phyloP scores from a whole-genome alignment of 2,797 vertebrate genomes.

The Sebastes hubbsi region DNA sequence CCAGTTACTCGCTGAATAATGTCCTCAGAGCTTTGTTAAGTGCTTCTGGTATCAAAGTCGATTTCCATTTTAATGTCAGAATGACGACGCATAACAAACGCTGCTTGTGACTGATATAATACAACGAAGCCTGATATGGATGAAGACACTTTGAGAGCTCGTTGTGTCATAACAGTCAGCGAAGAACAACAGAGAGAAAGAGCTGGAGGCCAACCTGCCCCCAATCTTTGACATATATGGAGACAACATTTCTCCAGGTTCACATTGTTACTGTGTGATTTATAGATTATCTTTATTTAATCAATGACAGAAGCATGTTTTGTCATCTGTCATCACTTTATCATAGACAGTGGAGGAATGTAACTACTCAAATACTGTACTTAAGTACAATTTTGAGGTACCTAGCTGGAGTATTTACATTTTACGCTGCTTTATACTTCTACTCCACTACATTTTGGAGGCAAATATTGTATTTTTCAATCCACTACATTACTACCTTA shows the following conservation, averaged over 20 bases:
- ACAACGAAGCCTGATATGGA: not conserved
- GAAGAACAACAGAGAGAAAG: not conserved
- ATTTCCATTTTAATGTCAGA: constrained; percentile 45
- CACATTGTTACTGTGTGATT: not conserved
- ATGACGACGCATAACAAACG: constrained; percentile 2
- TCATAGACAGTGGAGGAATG: no score
- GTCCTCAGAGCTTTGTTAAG: constrained; percentile 51
- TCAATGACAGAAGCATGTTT: no score
- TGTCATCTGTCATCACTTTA: not conserved
- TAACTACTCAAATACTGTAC: not conserved
- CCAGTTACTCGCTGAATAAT: constrained; percentile 45
- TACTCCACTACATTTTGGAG: no score
- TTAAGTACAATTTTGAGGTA: not conserved
- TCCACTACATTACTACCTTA: no score
- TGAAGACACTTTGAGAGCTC: not conserved
- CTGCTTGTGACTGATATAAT: constrained; percentile 23
- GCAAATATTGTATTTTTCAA: no score
- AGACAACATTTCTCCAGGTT: constrained; percentile 3
- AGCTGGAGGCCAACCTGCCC: not conserved
- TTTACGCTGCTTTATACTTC: not conserved
- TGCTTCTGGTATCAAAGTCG: constrained; percentile 35
- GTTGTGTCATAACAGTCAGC: constrained; percentile 18
- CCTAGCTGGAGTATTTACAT: not conserved
- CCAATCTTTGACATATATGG: not conserved
- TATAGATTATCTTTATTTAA: not conserved